These are phyloP conservation scores for Tupiocoris notatus DNA, from an alignment of 2,888 invertebrate species.

Conservation along the genomic window DNA sequence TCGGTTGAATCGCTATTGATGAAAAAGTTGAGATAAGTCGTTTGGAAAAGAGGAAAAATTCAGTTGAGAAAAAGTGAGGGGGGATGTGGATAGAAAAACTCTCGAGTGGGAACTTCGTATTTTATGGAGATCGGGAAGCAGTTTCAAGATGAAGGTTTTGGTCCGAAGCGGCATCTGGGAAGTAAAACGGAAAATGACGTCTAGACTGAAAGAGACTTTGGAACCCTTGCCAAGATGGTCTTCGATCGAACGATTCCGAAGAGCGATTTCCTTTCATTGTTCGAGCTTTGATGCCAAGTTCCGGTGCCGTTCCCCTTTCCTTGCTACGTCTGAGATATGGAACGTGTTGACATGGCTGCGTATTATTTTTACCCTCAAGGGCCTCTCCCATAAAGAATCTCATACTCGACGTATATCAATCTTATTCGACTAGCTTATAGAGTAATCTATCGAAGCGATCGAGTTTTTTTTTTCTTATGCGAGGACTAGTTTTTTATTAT, in stretches of 20 bases:
- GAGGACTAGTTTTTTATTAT: no score
- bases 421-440: no score
- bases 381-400: no score
- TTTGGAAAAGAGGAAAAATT: constrained; percentile 14
- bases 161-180: neutral
- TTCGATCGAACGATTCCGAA: constrained; percentile 3
- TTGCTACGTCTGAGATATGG: neutral
- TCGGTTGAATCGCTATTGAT: constrained; percentile 29
- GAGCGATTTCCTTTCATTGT: constrained; percentile 11
- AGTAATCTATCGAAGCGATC: no score
- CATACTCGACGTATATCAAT: no score
- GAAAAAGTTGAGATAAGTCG: neutral
- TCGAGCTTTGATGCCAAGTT: neutral
- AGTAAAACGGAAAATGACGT: constrained; percentile 19
- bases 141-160: neutral
- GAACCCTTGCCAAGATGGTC: constrained; percentile 16
- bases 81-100: constrained; percentile 4
- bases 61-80: neutral
- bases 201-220: neutral
- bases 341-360: neutral
- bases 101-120: constrained; percentile 16
- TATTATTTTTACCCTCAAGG: no score
- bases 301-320: neutral
- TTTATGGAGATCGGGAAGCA: constrained; percentile 13
- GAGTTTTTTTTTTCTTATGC: no score